Conservation (phyloP, 2,113 vertebrate genomes). For the Dolichotis patagonum region DNA sequence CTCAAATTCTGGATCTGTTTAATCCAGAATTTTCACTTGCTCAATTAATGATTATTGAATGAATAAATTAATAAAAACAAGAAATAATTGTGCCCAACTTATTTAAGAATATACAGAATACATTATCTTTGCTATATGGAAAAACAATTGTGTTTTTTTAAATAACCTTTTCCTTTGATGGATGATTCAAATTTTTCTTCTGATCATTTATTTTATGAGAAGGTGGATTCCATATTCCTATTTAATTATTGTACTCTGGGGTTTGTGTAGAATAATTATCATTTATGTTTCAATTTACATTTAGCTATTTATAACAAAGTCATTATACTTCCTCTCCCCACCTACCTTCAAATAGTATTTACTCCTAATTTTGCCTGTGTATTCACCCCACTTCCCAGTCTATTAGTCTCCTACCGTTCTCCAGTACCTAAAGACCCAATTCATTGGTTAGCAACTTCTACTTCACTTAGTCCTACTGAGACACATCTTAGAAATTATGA, state of each 20-base stretch:
- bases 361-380: not conserved
- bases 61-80: not conserved
- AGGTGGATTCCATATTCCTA: not conserved
- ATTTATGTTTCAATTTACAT: not conserved
- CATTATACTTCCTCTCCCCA: not conserved
- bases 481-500: not conserved
- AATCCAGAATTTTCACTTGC: not conserved
- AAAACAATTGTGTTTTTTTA: not conserved
- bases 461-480: not conserved
- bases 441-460: not conserved
- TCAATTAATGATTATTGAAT: not conserved
- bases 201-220: not conserved
- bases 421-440: not conserved
- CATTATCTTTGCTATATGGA: not conserved
- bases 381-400: not conserved
- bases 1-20: not conserved
- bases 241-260: not conserved
- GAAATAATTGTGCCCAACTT: not conserved
- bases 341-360: not conserved
- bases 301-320: not conserved
- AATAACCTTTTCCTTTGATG: not conserved
- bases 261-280: not conserved
- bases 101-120: not conserved
- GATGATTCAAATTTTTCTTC: not conserved
- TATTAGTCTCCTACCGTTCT: not conserved